A percentile compares a stretch with the other conserved stretches of the same genome.
These are phyloP conservation scores for Ianthella basta DNA, from an alignment of 37 sponge, comb jelly and placozoan species.

Conservation along the genomic window DNA sequence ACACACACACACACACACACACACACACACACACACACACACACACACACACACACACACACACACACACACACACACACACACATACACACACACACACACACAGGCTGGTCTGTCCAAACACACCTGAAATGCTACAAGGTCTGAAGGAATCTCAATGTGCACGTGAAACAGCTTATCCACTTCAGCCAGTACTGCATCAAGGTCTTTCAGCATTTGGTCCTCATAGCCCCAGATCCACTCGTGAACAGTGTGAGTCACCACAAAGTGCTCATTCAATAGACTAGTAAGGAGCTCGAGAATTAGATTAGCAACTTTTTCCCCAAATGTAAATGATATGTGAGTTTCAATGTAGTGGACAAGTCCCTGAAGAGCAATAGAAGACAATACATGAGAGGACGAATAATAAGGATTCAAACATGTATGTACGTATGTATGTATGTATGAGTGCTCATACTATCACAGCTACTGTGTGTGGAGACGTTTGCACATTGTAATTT, in stretches of 20 bases:
- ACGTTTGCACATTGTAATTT: too few relatives aligned
- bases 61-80: constrained; percentile 36
- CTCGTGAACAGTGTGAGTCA: constrained; percentile 47
- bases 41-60: constrained; percentile 21
- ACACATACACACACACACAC: constrained; percentile 27
- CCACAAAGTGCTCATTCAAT: constrained; percentile 41
- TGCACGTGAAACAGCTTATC: background rate
- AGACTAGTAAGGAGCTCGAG: background rate
- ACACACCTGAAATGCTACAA: constrained; percentile 31
- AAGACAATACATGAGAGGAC: background rate
- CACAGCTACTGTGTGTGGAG: too few relatives aligned
- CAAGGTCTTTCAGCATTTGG: constrained; percentile 32
- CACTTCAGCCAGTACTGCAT: background rate
- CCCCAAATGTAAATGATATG: background rate
- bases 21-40: constrained; percentile 26
- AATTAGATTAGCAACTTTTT: background rate
- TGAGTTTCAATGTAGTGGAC: background rate
- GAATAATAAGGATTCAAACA: background rate
- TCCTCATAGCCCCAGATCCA: constrained; percentile 82
- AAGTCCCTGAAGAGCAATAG: background rate
- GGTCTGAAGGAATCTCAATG: background rate
- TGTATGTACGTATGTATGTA: too few relatives aligned
- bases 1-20: constrained; percentile 20
- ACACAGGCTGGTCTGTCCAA: background rate
- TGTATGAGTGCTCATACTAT: too few relatives aligned